A percentile compares a stretch with the other conserved stretches of the same genome.
Evolutionary conservation across 2,888 invertebrate genomes (phyloP).

Genomic region (Cephonodes hylas): DNA sequence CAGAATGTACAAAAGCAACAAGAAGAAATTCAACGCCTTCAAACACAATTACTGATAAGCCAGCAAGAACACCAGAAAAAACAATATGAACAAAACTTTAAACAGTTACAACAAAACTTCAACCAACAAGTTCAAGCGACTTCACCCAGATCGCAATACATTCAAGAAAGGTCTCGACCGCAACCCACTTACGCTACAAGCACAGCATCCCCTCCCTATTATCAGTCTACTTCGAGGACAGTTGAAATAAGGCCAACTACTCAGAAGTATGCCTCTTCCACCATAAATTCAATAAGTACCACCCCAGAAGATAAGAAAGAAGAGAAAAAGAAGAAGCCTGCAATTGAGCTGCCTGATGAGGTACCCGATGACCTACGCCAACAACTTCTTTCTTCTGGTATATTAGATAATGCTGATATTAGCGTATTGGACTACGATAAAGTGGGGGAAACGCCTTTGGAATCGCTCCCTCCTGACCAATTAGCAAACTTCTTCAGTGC

Average conservation of each 20-base stretch:
- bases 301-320: constrained; percentile 70
- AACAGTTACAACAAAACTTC: constrained; percentile 40
- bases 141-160: constrained; percentile 63
- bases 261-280: constrained; percentile 73
- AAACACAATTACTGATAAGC: constrained; percentile 60
- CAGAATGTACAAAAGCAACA: constrained; percentile 77
- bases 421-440: constrained; percentile 94
- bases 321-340: constrained; percentile 79
- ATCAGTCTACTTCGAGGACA: constrained; percentile 68
- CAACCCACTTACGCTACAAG: constrained; percentile 55
- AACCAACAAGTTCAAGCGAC: constrained; percentile 54
- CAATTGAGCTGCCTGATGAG: constrained; percentile 88
- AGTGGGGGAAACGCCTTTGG: constrained; percentile 91
- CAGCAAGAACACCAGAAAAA: constrained; percentile 53
- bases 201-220: constrained; percentile 58
- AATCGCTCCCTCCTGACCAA: constrained; percentile 91
- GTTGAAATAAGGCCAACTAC: constrained; percentile 76
- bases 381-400: constrained; percentile 91
- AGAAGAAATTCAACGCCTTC: constrained; percentile 76
- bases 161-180: constrained; percentile 65
- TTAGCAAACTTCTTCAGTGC: constrained; percentile 92
- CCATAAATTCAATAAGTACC: constrained; percentile 70
- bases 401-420: constrained; percentile 92
- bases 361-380: constrained; percentile 92
- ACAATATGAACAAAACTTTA: constrained; percentile 35